Evolutionary conservation across 2,113 vertebrate species (phyloP).

Genomic region (mouse (Mus musculus)): DNA sequence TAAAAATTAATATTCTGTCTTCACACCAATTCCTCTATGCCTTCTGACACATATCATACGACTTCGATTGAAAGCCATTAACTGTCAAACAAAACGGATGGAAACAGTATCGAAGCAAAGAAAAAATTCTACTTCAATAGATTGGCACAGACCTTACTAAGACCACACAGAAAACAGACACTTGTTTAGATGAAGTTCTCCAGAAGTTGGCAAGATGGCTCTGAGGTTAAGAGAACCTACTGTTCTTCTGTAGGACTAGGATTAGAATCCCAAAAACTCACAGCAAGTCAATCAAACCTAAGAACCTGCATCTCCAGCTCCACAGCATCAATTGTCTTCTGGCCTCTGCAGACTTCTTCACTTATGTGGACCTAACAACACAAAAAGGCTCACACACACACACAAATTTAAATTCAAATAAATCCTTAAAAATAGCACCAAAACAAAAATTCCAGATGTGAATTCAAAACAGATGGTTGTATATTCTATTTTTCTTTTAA

Average conservation of each 20-base stretch:
- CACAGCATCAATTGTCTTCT: not conserved
- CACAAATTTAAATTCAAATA: not conserved
- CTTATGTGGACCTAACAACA: too few species aligned
- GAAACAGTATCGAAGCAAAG: not conserved
- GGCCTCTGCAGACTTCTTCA: not conserved
- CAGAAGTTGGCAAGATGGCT: too few species aligned
- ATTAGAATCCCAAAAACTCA: not conserved
- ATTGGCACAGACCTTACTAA: not conserved
- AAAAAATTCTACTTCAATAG: not conserved
- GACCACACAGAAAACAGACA: not conserved
- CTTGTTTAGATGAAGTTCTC: not conserved
- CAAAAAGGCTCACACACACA: not conserved
- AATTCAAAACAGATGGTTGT: not conserved
- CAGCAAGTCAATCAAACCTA: not conserved
- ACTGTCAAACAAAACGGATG: slow-evolving; percentile 25
- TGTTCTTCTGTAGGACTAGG: not conserved
- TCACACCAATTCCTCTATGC: not conserved
- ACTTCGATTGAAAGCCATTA: slow-evolving; percentile 29
- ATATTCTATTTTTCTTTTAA: not conserved
- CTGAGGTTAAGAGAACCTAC: not conserved
- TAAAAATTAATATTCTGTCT: not conserved
- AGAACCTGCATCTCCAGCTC: not conserved
- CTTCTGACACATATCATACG: slow-evolving; percentile 37
- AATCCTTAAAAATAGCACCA: not conserved
- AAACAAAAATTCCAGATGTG: not conserved